phyloP scores from a whole-genome alignment of 2,797 vertebrate genomes.

The Meriones psammophilus region DNA sequence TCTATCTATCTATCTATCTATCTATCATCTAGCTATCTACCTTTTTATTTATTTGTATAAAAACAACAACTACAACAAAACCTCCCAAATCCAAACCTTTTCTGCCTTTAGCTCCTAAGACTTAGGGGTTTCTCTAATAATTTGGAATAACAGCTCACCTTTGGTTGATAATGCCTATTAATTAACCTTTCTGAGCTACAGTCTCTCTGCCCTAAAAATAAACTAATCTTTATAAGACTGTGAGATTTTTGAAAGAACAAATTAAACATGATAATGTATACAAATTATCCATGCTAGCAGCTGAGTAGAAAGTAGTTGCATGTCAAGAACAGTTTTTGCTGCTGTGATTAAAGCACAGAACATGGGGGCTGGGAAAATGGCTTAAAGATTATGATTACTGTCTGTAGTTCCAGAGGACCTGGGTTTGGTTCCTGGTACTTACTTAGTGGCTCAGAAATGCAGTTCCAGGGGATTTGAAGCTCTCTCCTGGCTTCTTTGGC shows the following conservation, averaged over 20 bases:
- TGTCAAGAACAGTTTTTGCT: neutral
- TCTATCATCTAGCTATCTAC: neutral
- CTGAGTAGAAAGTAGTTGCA: neutral
- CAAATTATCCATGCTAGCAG: neutral
- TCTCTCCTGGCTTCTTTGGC: neutral
- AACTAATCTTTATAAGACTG: neutral
- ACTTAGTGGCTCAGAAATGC: neutral
- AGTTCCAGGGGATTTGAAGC: neutral
- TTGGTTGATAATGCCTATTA: conserved; percentile 5
- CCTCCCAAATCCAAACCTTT: neutral
- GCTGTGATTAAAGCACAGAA: neutral
- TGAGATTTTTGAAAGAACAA: conserved; percentile 36
- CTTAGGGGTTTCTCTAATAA: neutral
- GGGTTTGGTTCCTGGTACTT: neutral
- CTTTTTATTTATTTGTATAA: neutral
- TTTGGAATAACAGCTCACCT: neutral
- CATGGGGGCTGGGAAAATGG: neutral
- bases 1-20: too few species aligned
- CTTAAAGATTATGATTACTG: neutral
- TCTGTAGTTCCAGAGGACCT: neutral
- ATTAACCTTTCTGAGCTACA: neutral
- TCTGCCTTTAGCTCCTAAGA: neutral
- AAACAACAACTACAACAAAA: neutral
- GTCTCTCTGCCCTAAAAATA: neutral
- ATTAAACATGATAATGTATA: neutral